phyloP scores from a whole-genome alignment of 1,140 invertebrate genomes.

The Drosophila sproati region DNA sequence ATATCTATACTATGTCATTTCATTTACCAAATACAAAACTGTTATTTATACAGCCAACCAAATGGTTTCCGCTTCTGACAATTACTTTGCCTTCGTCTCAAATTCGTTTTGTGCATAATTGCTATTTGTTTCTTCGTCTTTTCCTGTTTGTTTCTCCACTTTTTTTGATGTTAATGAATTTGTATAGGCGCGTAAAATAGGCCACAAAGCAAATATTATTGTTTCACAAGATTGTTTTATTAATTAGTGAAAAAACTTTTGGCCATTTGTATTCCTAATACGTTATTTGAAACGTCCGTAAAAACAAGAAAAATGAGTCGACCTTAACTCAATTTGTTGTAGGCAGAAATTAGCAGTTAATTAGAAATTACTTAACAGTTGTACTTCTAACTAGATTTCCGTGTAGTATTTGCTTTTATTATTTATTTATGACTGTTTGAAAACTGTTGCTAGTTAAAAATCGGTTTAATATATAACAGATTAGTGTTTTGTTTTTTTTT shows the following conservation, averaged over 20 bases:
- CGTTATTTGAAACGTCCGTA: no score
- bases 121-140: slow-evolving; percentile 1
- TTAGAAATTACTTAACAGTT: no score
- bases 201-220: neutral
- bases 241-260: slow-evolving; percentile 3
- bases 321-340: no score
- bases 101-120: slow-evolving; percentile 30
- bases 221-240: neutral
- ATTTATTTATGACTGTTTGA: no score
- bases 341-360: no score
- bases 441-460: no score
- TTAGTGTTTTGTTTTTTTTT: no score
- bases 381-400: no score
- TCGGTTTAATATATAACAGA: no score
- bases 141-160: neutral
- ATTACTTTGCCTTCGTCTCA: slow-evolving; percentile 22
- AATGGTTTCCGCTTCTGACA: slow-evolving; percentile 43
- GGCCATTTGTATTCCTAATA: no score
- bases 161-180: slow-evolving; percentile 9
- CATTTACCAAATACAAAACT: slow-evolving; percentile 73
- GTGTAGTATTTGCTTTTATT: no score
- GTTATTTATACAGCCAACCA: slow-evolving; percentile 63
- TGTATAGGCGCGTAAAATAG: slow-evolving; percentile 1
- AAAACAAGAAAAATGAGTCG: no score
- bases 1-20: slow-evolving; percentile 59